These are phyloP conservation scores for Patella depressa DNA, from an alignment of 2,888 invertebrate genomes.

Conservation along the genomic window DNA sequence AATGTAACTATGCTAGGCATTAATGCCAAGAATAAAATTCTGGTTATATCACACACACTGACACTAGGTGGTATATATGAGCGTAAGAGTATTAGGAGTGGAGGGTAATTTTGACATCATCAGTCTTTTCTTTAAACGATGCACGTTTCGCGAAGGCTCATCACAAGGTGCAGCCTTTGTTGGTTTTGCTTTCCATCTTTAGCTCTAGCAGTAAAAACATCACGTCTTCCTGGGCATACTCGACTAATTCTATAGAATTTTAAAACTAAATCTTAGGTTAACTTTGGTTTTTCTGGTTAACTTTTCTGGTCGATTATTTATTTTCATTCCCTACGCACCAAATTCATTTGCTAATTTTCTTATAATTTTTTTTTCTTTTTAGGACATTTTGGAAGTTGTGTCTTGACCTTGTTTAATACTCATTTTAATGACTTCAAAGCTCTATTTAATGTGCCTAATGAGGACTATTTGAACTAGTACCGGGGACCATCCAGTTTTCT, in stretches of 20 bases:
- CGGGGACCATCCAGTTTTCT: neutral
- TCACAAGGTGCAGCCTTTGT: neutral
- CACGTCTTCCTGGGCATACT: neutral
- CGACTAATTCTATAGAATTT: neutral
- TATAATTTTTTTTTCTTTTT: neutral
- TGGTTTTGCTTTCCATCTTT: neutral
- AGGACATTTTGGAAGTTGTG: neutral
- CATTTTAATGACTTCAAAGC: neutral
- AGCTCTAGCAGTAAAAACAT: neutral
- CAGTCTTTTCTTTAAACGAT: conserved; percentile 11
- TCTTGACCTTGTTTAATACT: neutral
- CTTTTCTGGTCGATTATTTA: neutral
- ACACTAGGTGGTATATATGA: no score
- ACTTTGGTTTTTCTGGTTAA: neutral
- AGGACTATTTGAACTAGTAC: neutral
- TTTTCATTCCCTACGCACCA: neutral
- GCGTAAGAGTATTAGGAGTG: no score
- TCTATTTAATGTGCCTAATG: neutral
- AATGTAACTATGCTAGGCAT: neutral
- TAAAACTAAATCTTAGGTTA: neutral
- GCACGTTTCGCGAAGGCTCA: neutral
- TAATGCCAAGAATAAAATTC: neutral
- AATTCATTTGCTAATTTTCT: neutral
- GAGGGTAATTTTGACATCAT: no score
- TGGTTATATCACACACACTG: no score